A percentile compares a stretch with the other conserved stretches of the same genome.
Conservation (phyloP, 2,888 invertebrate genomes). For the Callyntrura sp. region DNA sequence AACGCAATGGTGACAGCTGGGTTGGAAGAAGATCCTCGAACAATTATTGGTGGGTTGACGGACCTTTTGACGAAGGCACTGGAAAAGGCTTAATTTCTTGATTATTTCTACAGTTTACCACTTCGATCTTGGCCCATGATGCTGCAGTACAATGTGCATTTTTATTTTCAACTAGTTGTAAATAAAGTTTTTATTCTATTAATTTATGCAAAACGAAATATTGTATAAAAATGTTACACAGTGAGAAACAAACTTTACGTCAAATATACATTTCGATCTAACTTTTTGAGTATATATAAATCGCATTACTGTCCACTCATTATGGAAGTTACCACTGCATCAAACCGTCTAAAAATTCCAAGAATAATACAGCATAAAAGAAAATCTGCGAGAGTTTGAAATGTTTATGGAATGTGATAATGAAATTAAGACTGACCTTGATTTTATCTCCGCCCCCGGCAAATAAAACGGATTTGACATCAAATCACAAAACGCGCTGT, state of each 20-base stretch:
- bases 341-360: slow-evolving; percentile 84
- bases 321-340: slow-evolving; percentile 84
- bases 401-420: too few species aligned
- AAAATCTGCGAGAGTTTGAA: too few species aligned
- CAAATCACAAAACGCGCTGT: slow-evolving; percentile 96
- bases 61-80: slow-evolving; percentile 92
- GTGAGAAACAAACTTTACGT: not conserved
- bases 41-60: slow-evolving; percentile 94
- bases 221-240: not conserved
- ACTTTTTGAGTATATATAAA: not conserved
- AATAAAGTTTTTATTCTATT: too few species aligned
- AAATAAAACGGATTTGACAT: slow-evolving; percentile 99
- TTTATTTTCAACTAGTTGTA: too few species aligned
- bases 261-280: not conserved
- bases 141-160: too few species aligned
- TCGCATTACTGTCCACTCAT: slow-evolving; percentile 82
- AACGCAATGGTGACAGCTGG: slow-evolving; percentile 99
- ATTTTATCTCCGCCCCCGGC: slow-evolving; percentile 94
- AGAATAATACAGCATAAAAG: too few species aligned
- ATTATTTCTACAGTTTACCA: too few species aligned
- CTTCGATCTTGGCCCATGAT: too few species aligned
- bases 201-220: not conserved
- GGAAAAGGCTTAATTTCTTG: slow-evolving; percentile 87
- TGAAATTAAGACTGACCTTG: slow-evolving; percentile 6
- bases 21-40: slow-evolving; percentile 95